A percentile compares a stretch with the other conserved stretches of the same genome.
These are phyloP conservation scores for Acanthurus lineatus DNA, from an alignment of 2,797 vertebrate species.

Conservation along the genomic window DNA sequence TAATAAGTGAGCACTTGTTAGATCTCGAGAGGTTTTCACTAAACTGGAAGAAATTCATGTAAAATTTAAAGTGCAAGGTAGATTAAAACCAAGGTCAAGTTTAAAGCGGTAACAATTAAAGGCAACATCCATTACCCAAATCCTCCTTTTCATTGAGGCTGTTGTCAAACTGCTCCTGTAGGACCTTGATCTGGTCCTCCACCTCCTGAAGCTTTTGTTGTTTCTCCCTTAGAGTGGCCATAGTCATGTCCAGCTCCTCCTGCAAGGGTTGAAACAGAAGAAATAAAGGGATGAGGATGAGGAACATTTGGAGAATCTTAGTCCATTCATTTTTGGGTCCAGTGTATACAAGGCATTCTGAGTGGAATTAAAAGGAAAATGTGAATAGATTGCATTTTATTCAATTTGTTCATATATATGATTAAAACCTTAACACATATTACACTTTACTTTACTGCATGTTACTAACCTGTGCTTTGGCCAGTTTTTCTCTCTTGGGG, in stretches of 20 bases:
- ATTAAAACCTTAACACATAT: background rate
- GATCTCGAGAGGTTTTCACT: background rate
- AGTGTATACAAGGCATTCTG: background rate
- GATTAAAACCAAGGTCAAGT: background rate
- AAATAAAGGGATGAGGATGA: background rate
- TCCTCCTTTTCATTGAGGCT: slow-evolving; percentile 87
- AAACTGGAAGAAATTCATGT: background rate
- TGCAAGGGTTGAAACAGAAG: slow-evolving; percentile 52
- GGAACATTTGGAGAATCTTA: background rate
- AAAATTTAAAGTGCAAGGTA: background rate
- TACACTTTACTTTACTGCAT: background rate
- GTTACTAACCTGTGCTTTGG: slow-evolving; percentile 84
- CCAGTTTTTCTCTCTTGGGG: slow-evolving; percentile 88
- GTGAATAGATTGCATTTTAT: background rate
- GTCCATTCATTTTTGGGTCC: background rate
- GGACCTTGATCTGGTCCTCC: slow-evolving; percentile 85
- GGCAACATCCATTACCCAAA: slow-evolving; percentile 78
- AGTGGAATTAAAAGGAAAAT: background rate
- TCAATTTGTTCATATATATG: background rate
- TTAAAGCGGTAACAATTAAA: slow-evolving; percentile 1
- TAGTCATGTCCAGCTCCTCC: slow-evolving; percentile 88
- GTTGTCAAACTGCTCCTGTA: slow-evolving; percentile 88
- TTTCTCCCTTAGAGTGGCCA: slow-evolving; percentile 88
- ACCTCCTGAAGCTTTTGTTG: slow-evolving; percentile 87
- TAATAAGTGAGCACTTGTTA: background rate